These are phyloP conservation scores for Drosophila auraria DNA, from an alignment of 1,140 invertebrate species.

Conservation along the genomic window DNA sequence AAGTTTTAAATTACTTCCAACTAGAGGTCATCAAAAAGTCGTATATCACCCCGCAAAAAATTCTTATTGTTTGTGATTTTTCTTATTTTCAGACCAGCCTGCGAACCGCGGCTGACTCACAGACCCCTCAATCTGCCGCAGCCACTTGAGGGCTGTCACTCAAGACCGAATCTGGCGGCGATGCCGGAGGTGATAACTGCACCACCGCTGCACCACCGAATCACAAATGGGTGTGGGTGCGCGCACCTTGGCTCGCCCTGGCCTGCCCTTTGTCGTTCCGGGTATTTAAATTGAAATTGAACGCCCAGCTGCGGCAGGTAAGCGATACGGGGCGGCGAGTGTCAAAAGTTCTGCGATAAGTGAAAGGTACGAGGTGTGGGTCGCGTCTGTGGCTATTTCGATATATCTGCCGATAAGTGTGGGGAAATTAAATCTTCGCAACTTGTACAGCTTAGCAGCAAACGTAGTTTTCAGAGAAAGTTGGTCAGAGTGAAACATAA, in stretches of 20 bases:
- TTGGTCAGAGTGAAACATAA: slow-evolving; percentile 6
- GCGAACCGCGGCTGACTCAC: slow-evolving; percentile 33
- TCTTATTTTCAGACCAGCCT: slow-evolving; percentile 28
- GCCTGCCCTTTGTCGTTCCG: slow-evolving; percentile 66
- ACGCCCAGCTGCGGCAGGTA: slow-evolving; percentile 56
- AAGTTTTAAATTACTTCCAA: neutral
- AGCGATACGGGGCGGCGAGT: slow-evolving; percentile 50
- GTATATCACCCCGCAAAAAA: neutral
- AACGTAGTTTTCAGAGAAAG: slow-evolving; percentile 2
- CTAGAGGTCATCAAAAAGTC: slow-evolving; percentile 13
- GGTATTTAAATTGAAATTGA: slow-evolving; percentile 23
- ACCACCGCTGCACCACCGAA: slow-evolving; percentile 19
- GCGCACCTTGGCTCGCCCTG: slow-evolving; percentile 38
- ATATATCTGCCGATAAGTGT: slow-evolving; percentile 24
- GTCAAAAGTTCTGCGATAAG: slow-evolving; percentile 61
- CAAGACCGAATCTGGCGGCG: slow-evolving; percentile 60
- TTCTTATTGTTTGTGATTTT: slow-evolving; percentile 41
- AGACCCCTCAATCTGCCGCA: slow-evolving; percentile 23
- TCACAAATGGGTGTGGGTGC: slow-evolving; percentile 32
- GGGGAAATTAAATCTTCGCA: slow-evolving; percentile 1
- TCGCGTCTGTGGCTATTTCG: slow-evolving; percentile 4
- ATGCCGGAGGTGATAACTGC: slow-evolving; percentile 49
- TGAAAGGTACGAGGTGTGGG: slow-evolving; percentile 30
- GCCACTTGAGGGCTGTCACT: slow-evolving; percentile 69
- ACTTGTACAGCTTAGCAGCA: neutral